These are phyloP conservation scores for Epinephelus malabaricus DNA, from an alignment of 2,797 vertebrate genomes.

Conservation along the genomic window DNA sequence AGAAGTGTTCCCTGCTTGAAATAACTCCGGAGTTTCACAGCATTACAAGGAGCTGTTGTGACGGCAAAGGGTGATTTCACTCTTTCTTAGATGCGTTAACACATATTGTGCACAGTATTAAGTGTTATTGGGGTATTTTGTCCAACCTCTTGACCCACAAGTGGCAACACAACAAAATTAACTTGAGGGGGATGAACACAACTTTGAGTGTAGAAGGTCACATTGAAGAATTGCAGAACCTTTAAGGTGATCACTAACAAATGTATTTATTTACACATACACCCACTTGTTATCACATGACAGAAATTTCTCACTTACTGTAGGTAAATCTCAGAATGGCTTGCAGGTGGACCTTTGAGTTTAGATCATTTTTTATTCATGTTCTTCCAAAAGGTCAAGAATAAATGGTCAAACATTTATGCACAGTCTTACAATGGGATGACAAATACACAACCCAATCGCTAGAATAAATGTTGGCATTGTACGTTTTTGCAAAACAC, in stretches of 20 bases:
- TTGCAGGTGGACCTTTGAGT: neutral
- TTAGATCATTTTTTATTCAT: neutral
- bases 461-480: too few relatives aligned
- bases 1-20: conserved; percentile 50
- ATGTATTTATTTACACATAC: neutral
- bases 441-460: too few relatives aligned
- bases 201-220: neutral
- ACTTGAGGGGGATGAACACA: too few relatives aligned
- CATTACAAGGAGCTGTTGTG: conserved; percentile 22
- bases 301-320: too few relatives aligned
- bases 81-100: neutral
- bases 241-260: neutral
- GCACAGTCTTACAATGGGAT: neutral
- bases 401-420: neutral
- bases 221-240: neutral
- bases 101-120: neutral
- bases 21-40: conserved; percentile 24
- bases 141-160: neutral
- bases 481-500: too few relatives aligned
- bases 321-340: neutral
- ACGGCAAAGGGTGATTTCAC: neutral
- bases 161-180: neutral
- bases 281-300: too few relatives aligned
- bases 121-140: neutral
- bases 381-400: neutral